Conservation (phyloP, 1,140 invertebrate genomes). For the Nixonia krombeini region DNA sequence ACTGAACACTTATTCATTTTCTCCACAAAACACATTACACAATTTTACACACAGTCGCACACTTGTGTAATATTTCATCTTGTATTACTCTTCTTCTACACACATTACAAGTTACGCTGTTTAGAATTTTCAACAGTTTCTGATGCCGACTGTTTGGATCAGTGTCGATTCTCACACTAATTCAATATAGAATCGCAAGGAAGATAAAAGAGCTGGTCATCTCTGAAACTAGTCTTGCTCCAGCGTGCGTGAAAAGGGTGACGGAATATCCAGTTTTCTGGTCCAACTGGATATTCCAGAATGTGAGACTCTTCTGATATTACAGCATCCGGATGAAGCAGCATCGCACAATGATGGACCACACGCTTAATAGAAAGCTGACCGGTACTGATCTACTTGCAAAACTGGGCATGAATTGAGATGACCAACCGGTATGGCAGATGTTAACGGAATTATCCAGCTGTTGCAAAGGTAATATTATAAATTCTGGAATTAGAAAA, state of each 20-base stretch:
- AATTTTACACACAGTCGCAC: too few relatives aligned
- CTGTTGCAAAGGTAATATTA: slow-evolving; percentile 50
- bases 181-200: slow-evolving; percentile 18
- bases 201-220: slow-evolving; percentile 17
- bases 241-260: slow-evolving; percentile 48
- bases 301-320: too few relatives aligned
- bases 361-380: slow-evolving; percentile 57
- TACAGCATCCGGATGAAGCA: slow-evolving; percentile 63
- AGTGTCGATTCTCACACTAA: slow-evolving; percentile 49
- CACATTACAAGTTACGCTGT: too few relatives aligned
- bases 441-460: slow-evolving; percentile 64
- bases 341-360: slow-evolving; percentile 61
- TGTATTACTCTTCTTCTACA: neutral
- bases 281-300: slow-evolving; percentile 58
- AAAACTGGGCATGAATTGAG: slow-evolving; percentile 61
- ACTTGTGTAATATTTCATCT: too few relatives aligned
- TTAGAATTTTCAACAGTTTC: slow-evolving; percentile 15
- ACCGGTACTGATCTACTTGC: slow-evolving; percentile 55
- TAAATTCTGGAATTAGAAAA: too few relatives aligned
- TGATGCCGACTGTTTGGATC: slow-evolving; percentile 37
- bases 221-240: slow-evolving; percentile 59
- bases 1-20: too few relatives aligned
- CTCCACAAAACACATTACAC: too few relatives aligned
- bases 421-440: slow-evolving; percentile 69
- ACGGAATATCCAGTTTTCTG: slow-evolving; percentile 45